Percentiles rank a stretch among this genome's conserved stretches.
Conservation (phyloP, 2,888 invertebrate species). For the Metellina segmentata region DNA sequence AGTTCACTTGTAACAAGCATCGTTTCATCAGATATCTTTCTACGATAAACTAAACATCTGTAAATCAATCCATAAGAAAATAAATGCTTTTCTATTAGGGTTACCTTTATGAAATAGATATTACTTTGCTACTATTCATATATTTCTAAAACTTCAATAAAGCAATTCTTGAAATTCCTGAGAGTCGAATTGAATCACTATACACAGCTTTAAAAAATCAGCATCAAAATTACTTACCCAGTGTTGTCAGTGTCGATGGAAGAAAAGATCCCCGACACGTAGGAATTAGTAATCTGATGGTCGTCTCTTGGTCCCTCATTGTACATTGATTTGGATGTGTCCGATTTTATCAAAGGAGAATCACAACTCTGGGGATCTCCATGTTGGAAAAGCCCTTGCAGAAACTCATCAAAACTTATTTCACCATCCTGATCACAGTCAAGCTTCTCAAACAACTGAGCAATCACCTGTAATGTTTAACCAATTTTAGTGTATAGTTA, state of each 20-base stretch:
- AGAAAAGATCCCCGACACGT: conserved; percentile 80
- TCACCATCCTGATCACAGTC: conserved; percentile 85
- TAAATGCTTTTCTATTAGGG: too few relatives aligned
- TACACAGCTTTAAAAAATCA: too few relatives aligned
- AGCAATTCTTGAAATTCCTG: too few relatives aligned
- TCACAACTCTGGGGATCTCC: conserved; percentile 80
- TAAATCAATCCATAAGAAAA: too few relatives aligned
- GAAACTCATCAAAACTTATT: conserved; percentile 86
- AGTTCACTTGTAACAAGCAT: too few relatives aligned
- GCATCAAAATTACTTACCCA: conserved; percentile 79
- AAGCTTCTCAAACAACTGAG: conserved; percentile 86
- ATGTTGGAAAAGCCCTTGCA: conserved; percentile 84
- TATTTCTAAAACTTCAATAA: too few relatives aligned
- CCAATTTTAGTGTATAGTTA: too few relatives aligned
- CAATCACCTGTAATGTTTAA: conserved; percentile 82
- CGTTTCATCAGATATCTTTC: too few relatives aligned
- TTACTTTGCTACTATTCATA: too few relatives aligned
- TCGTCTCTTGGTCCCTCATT: conserved; percentile 71
- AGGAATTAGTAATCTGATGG: conserved; percentile 65
- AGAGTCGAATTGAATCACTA: too few relatives aligned
- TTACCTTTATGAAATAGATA: too few relatives aligned
- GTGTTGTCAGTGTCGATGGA: conserved; percentile 80
- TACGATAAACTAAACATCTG: too few relatives aligned
- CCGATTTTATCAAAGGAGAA: conserved; percentile 52
- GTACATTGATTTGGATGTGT: conserved; percentile 47